Conservation (phyloP, 2,797 vertebrate species). For the Pseudochromis fuscus region DNA sequence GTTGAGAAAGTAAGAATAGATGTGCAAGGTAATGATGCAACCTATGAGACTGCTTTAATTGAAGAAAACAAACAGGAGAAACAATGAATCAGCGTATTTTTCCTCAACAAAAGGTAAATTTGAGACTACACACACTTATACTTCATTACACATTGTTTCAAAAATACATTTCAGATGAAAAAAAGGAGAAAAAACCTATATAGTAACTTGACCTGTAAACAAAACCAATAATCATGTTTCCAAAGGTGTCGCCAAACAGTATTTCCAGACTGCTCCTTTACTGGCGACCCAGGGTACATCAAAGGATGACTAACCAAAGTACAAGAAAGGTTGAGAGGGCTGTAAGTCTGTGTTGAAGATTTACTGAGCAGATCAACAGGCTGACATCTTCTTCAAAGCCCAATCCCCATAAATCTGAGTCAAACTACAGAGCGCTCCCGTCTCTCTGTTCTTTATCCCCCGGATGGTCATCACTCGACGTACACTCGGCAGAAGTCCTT, state of each 20-base stretch:
- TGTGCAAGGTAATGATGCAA: neutral
- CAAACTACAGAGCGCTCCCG: conserved; percentile 58
- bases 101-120: too few relatives aligned
- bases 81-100: neutral
- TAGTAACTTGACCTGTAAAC: conserved; percentile 18
- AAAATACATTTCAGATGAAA: neutral
- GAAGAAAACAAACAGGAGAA: conserved; percentile 7
- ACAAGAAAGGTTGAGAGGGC: conserved; percentile 31
- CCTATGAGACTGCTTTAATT: neutral
- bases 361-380: conserved; percentile 59
- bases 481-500: conserved; percentile 9
- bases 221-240: conserved; percentile 37
- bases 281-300: conserved; percentile 34
- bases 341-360: conserved; percentile 47
- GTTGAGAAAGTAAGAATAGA: neutral
- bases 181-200: neutral
- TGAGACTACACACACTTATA: too few relatives aligned
- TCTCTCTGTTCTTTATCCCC: conserved; percentile 61
- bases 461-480: conserved; percentile 38
- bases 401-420: conserved; percentile 59
- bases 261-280: conserved; percentile 30
- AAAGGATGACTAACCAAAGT: conserved; percentile 60
- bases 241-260: conserved; percentile 22
- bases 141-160: too few relatives aligned
- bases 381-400: conserved; percentile 73